Conservation (phyloP, 2,888 invertebrate species). For the Calameuta pallipes region DNA sequence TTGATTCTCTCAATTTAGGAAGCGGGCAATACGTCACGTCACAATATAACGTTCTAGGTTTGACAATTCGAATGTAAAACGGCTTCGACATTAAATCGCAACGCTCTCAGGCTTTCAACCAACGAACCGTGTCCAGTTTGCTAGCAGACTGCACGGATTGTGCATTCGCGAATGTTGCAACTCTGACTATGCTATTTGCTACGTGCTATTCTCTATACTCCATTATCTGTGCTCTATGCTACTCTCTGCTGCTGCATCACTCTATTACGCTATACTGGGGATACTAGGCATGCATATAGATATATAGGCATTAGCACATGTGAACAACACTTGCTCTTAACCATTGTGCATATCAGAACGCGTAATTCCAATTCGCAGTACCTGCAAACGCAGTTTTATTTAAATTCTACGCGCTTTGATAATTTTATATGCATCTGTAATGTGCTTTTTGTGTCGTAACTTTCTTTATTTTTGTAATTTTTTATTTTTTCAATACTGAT, state of each 20-base stretch:
- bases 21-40: neutral
- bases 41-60: neutral
- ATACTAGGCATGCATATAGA: neutral
- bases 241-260: slow-evolving; percentile 52
- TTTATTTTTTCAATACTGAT: neutral
- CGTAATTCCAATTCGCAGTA: slow-evolving; percentile 21
- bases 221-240: slow-evolving; percentile 53
- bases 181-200: slow-evolving; percentile 42
- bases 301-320: slow-evolving; percentile 17
- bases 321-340: slow-evolving; percentile 43
- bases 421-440: neutral
- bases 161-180: slow-evolving; percentile 13
- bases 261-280: slow-evolving; percentile 58
- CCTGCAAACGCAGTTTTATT: neutral
- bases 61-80: neutral
- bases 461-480: neutral
- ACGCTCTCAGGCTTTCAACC: slow-evolving; percentile 52
- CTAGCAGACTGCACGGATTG: neutral
- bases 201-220: slow-evolving; percentile 59
- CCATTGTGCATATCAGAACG: slow-evolving; percentile 42
- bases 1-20: neutral
- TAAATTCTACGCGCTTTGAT: neutral
- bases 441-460: neutral
- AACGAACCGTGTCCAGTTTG: slow-evolving; percentile 58
- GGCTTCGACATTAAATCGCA: slow-evolving; percentile 50